Conservation (phyloP, 2,797 vertebrate genomes). For the Anniella stebbinsi region DNA sequence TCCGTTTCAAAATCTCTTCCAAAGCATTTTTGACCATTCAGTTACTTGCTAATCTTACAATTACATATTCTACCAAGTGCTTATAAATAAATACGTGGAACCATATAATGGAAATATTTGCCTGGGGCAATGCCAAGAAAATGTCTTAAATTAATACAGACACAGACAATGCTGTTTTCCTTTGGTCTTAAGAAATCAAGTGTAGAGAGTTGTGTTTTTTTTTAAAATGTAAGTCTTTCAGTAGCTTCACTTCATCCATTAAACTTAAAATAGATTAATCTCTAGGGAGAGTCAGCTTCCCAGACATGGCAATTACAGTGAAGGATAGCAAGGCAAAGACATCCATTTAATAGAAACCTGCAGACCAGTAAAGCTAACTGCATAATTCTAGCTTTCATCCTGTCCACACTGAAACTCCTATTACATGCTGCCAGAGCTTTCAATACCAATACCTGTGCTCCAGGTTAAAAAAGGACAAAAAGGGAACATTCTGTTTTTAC, state of each 20-base stretch:
- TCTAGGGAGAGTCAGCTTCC: slow-evolving; percentile 78
- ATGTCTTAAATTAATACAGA: slow-evolving; percentile 42
- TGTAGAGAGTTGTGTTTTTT: slow-evolving; percentile 53
- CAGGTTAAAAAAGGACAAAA: slow-evolving; percentile 23
- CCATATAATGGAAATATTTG: slow-evolving; percentile 34
- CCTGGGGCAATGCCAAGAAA: slow-evolving; percentile 44
- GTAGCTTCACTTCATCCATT: slow-evolving; percentile 76
- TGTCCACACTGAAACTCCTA: slow-evolving; percentile 27
- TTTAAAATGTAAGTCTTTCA: slow-evolving; percentile 68
- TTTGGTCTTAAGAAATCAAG: slow-evolving; percentile 70
- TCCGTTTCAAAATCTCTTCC: slow-evolving; percentile 11
- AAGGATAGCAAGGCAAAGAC: slow-evolving; percentile 77
- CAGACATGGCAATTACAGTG: slow-evolving; percentile 79
- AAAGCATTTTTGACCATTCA: slow-evolving; percentile 19
- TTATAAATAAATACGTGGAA: slow-evolving; percentile 23
- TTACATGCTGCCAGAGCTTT: slow-evolving; percentile 50
- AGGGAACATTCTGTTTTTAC: slow-evolving; percentile 23
- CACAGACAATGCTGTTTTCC: slow-evolving; percentile 54
- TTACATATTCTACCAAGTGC: slow-evolving; percentile 20
- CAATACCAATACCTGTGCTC: slow-evolving; percentile 36
- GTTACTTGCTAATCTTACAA: slow-evolving; percentile 19
- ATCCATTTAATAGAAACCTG: slow-evolving; percentile 77
- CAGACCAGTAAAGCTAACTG: slow-evolving; percentile 60
- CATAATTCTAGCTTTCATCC: slow-evolving; percentile 69
- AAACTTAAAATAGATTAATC: slow-evolving; percentile 83